Evolutionary conservation across 2,888 invertebrate species (phyloP).

Genomic region (Xanthia icteritia): DNA sequence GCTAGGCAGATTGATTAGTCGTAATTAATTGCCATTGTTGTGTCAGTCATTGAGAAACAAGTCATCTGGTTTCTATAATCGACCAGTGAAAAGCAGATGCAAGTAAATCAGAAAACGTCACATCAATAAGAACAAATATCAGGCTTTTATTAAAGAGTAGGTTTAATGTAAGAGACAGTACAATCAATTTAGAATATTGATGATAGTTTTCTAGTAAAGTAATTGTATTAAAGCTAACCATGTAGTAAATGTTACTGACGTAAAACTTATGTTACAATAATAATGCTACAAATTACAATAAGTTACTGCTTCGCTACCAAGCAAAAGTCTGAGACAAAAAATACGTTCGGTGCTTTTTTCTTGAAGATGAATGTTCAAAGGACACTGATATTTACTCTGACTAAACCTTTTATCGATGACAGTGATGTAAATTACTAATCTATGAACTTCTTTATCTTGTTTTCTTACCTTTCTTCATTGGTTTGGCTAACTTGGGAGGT

Average conservation of each 20-base stretch:
- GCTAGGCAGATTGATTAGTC: too few relatives aligned
- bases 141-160: conserved; percentile 2
- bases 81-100: conserved; percentile 11
- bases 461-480: conserved; percentile 56
- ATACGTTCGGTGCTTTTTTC: conserved; percentile 42
- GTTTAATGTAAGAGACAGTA: conserved; percentile 9
- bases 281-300: conserved; percentile 65
- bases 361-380: conserved; percentile 53
- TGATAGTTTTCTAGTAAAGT: conserved; percentile 22
- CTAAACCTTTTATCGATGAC: conserved; percentile 62
- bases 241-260: conserved; percentile 35
- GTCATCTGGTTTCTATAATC: conserved; percentile 14
- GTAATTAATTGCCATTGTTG: conserved; percentile 13
- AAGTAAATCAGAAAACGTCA: conserved; percentile 22
- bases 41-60: not conserved
- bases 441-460: conserved; percentile 56
- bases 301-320: conserved; percentile 55
- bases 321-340: conserved; percentile 59
- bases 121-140: conserved; percentile 21
- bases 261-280: conserved; percentile 54
- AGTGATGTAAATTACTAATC: conserved; percentile 63
- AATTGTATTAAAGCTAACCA: conserved; percentile 39
- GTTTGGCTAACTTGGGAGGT: conserved; percentile 28
- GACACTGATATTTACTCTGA: conserved; percentile 54
- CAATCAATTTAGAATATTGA: conserved; percentile 33